Base-by-base conservation (phyloP, 2,888 invertebrate genomes). In the Caenorhabditis sinica region DNA sequence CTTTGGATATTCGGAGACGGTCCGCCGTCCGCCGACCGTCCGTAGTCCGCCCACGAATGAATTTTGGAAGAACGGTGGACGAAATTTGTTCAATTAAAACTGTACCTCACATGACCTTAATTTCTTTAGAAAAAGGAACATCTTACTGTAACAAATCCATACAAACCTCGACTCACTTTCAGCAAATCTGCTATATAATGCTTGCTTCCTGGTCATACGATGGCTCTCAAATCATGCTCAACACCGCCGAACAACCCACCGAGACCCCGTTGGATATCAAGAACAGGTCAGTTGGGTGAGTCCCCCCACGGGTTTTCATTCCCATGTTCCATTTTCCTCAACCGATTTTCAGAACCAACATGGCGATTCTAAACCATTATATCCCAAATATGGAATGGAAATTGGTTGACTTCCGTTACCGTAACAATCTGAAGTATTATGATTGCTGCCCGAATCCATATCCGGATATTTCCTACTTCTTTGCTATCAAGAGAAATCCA, bases 321-420 rank as follows among this genome's bases (percentile, higher is more conserved):
- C 3, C n/a, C n/a, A n/a, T 25, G 15, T 5, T 3, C 9, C 28
- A 25, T 25, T 13, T 56, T 13, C 15, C 5, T 4, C 5, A 28
- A 9, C 28, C 17, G 13, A 23, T 11, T 87, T 86, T 65, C 77
- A 89, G 89, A 56, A 84, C 89, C 9, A 90, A 90, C 25, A 68
- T 90, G 17, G 89, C 90, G 0, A 85, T 87, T 20, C 86, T 92
- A 15, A 89, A 89, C 30, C 91, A 92, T 77, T 92, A 92, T 84
- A 92, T 92, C 13, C 91, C 91, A 0, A 92, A 92, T 75, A 91
- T 90, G 89, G 92, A 92, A 71, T 92, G 92, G 92, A 89, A 87
- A 33, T 77, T 92, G 56, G 87, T 91, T 40, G 92, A 92, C 79
- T 92, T 92, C 76, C 87, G 87, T 40, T 88, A 84, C 51, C 53